Evolutionary conservation across 2,113 vertebrate species (phyloP).

Genomic region (Pagrus major): DNA sequence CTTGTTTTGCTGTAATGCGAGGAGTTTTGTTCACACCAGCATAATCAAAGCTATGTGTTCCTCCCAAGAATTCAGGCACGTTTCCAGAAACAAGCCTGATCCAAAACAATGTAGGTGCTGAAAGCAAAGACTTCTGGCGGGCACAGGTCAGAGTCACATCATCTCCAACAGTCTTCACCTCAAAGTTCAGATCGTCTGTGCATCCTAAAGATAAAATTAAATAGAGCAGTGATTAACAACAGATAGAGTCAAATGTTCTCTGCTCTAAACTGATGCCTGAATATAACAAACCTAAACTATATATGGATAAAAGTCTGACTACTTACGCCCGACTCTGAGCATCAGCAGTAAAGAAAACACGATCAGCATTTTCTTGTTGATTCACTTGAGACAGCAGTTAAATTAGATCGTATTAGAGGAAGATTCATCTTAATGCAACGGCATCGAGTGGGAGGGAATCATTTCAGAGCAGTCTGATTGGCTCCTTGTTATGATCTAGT

Average conservation of each 20-base stretch:
- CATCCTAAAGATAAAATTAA: slow-evolving; percentile 31
- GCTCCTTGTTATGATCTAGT: background rate
- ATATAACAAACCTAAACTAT: background rate
- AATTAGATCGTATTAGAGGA: background rate
- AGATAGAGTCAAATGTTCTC: background rate
- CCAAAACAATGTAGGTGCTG: slow-evolving; percentile 25
- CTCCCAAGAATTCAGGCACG: slow-evolving; percentile 19
- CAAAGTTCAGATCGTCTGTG: background rate
- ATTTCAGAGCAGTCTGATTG: slow-evolving; percentile 41
- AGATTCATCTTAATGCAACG: background rate
- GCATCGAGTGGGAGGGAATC: slow-evolving; percentile 35
- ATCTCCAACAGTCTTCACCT: slow-evolving; percentile 29
- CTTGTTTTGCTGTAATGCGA: background rate
- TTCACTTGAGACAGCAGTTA: background rate
- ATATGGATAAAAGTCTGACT: background rate
- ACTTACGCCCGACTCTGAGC: background rate
- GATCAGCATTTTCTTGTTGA: background rate
- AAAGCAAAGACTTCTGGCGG: accelerated
- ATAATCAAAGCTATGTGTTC: background rate
- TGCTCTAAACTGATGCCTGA: background rate
- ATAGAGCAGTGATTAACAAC: background rate
- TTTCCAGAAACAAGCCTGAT: slow-evolving; percentile 44
- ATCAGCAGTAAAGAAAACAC: background rate
- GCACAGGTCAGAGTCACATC: slow-evolving; percentile 44
- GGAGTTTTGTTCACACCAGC: background rate